A percentile compares a stretch with the other conserved stretches of the same genome.
Evolutionary conservation across 1,140 invertebrate species (phyloP).

Genomic region (Epicauta chinensis): DNA sequence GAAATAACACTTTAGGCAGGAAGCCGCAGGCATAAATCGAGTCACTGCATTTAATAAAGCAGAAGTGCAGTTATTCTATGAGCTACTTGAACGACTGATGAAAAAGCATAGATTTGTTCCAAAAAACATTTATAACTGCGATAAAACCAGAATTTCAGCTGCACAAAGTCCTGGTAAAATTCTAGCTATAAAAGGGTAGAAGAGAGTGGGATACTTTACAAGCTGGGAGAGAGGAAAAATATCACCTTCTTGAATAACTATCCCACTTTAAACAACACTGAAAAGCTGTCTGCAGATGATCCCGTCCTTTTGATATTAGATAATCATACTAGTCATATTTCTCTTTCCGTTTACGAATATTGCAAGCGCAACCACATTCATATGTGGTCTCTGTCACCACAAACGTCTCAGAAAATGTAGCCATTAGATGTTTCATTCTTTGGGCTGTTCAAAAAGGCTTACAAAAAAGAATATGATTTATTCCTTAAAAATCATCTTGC

Average conservation of each 20-base stretch:
- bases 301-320: constrained; percentile 42
- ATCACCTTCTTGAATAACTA: constrained; percentile 26
- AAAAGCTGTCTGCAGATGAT: constrained; percentile 29
- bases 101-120: constrained; percentile 36
- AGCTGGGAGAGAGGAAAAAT: constrained; percentile 43
- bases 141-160: constrained; percentile 44
- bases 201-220: constrained; percentile 43
- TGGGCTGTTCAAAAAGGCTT: constrained; percentile 33
- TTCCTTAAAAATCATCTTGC: constrained; percentile 12
- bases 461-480: constrained; percentile 15
- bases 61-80: constrained; percentile 39
- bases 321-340: constrained; percentile 40
- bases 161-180: constrained; percentile 44
- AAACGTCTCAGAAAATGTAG: constrained; percentile 39
- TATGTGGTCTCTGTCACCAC: constrained; percentile 36
- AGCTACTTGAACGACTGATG: constrained; percentile 35
- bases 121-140: constrained; percentile 41
- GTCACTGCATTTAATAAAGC: constrained; percentile 35
- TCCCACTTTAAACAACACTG: constrained; percentile 40
- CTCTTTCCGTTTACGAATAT: constrained; percentile 1
- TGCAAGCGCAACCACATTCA: constrained; percentile 33
- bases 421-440: constrained; percentile 33
- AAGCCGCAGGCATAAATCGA: constrained; percentile 39
- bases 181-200: constrained; percentile 38
- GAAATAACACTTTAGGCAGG: constrained; percentile 26